Percentiles rank a stretch among this genome's conserved stretches.
phyloP scores from a whole-genome alignment of 2,888 invertebrate genomes.

The Sinotaia quadrata region DNA sequence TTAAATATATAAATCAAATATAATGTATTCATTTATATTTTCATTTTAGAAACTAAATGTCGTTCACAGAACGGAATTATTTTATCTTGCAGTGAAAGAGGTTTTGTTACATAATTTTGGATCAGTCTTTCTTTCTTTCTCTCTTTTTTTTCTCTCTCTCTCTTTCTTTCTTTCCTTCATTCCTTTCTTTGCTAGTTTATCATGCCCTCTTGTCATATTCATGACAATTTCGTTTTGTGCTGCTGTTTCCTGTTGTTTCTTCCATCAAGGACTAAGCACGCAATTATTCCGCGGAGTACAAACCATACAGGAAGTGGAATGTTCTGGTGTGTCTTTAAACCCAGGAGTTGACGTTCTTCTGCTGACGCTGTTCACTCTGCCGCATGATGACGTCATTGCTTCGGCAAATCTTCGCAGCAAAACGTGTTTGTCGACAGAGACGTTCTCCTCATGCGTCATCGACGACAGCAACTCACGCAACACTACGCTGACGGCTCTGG shows the following conservation, averaged over 20 bases:
- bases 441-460: slow-evolving; percentile 8
- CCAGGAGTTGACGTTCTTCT: slow-evolving; percentile 15
- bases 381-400: slow-evolving; percentile 10
- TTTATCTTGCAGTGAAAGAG: no score
- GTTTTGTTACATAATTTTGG: no score
- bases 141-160: no score
- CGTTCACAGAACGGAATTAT: no score
- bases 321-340: neutral
- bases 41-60: no score
- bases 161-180: no score
- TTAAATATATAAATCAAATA: no score
- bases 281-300: neutral
- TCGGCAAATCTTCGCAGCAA: neutral
- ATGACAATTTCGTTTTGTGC: no score
- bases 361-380: slow-evolving; percentile 18
- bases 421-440: slow-evolving; percentile 9
- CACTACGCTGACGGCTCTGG: neutral
- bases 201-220: no score
- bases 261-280: neutral
- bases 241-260: neutral
- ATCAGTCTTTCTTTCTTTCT: no score
- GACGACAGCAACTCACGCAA: neutral
- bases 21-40: no score
- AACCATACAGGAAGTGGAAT: neutral
- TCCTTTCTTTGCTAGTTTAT: no score